Percentiles rank a stretch among this genome's conserved stretches.
These are phyloP conservation scores for Silurus glanis DNA, from an alignment of 2,113 vertebrate genomes.

Conservation along the genomic window DNA sequence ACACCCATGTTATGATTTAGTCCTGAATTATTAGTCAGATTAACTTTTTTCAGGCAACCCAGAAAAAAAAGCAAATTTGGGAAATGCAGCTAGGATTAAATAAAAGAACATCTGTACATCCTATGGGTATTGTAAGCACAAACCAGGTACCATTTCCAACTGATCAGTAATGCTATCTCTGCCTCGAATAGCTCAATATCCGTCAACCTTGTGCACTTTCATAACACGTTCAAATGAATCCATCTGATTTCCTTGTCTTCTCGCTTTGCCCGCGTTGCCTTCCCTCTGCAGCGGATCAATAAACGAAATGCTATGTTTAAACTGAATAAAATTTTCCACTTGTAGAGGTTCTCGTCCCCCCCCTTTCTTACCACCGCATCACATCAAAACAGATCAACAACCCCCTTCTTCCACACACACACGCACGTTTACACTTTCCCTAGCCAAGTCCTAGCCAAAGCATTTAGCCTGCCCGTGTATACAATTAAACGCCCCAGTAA, in stretches of 20 bases:
- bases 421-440: neutral
- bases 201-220: conserved; percentile 68
- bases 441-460: conserved; percentile 54
- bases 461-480: conserved; percentile 73
- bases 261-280: conserved; percentile 59
- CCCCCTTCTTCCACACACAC: neutral
- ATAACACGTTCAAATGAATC: conserved; percentile 70
- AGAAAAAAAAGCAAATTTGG: neutral
- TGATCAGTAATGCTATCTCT: conserved; percentile 47
- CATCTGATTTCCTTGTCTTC: conserved; percentile 71
- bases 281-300: conserved; percentile 70
- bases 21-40: conserved; percentile 17
- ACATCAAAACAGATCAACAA: conserved; percentile 22
- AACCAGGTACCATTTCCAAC: conserved; percentile 53
- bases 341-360: conserved; percentile 63
- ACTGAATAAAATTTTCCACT: conserved; percentile 81
- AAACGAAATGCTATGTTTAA: conserved; percentile 79
- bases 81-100: neutral
- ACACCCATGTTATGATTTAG: neutral
- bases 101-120: neutral
- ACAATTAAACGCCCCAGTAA: conserved; percentile 88
- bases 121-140: conserved; percentile 37
- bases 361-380: conserved; percentile 22
- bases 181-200: conserved; percentile 61
- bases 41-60: neutral